Evolutionary conservation across 2,113 vertebrate species (phyloP).

Genomic region (Ellobius talpinus): DNA sequence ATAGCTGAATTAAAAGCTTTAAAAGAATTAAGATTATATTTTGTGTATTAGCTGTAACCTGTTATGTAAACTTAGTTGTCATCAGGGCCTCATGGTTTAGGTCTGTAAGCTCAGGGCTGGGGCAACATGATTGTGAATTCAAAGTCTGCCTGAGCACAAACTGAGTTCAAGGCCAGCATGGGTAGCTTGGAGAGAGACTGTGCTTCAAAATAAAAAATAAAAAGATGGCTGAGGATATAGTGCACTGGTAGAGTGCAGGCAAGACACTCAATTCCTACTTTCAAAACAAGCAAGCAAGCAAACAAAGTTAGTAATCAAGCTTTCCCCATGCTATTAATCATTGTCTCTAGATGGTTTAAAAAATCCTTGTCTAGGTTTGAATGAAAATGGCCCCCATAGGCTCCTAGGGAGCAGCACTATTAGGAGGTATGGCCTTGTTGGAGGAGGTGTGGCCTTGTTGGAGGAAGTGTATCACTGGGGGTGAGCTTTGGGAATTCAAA

Average conservation of each 20-base stretch:
- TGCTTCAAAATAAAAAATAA: background rate
- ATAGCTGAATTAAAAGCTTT: background rate
- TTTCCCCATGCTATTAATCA: background rate
- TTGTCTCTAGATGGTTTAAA: background rate
- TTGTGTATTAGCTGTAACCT: background rate
- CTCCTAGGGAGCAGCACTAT: background rate
- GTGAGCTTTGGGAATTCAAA: background rate
- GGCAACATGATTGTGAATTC: background rate
- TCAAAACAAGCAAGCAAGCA: background rate
- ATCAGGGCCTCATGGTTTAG: background rate
- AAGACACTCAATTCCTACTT: background rate
- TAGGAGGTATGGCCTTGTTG: background rate
- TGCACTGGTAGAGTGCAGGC: background rate
- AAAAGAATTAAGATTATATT: constrained; percentile 27
- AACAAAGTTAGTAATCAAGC: background rate
- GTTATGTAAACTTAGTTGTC: background rate
- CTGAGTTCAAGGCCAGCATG: background rate
- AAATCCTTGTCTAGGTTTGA: background rate
- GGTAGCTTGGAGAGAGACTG: background rate
- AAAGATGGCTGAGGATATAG: background rate
- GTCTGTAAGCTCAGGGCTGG: background rate
- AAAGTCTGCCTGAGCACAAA: background rate
- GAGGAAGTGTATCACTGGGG: background rate
- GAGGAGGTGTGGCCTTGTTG: background rate
- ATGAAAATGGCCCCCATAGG: background rate